Conservation (phyloP, 2,113 vertebrate species). For the Pelecanoides urinatrix region DNA sequence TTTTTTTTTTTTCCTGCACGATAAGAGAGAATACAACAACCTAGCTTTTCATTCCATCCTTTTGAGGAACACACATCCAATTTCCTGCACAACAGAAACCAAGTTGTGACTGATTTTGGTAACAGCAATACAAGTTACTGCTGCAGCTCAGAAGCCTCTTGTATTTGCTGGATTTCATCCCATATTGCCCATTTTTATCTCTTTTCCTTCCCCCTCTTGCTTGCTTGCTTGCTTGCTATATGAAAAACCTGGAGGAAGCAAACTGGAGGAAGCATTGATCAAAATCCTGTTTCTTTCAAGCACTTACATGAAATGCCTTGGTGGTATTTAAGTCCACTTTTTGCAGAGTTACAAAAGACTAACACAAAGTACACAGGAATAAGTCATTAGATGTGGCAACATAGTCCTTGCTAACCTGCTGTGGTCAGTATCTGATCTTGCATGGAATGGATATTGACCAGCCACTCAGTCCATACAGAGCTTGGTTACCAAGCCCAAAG, state of each 20-base stretch:
- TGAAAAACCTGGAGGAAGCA: background rate
- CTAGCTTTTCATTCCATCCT: background rate
- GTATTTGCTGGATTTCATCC: background rate
- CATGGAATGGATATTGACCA: background rate
- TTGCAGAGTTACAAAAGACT: background rate
- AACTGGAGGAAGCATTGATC: background rate
- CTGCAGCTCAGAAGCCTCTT: background rate
- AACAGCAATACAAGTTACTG: background rate
- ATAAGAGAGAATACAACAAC: background rate
- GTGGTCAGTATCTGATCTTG: background rate
- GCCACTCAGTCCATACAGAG: background rate
- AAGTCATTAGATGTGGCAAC: background rate
- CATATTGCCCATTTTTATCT: background rate
- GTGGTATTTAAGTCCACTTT: background rate
- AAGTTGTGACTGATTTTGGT: background rate
- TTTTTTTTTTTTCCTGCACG: too few species aligned
- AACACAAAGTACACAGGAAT: background rate
- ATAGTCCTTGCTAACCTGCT: background rate
- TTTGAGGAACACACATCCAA: background rate
- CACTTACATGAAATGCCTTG: background rate
- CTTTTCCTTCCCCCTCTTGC: too few species aligned
- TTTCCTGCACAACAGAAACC: background rate
- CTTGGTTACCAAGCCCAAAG: background rate
- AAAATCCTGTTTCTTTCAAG: background rate
- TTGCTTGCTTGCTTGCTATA: background rate